phyloP scores from a whole-genome alignment of 2,888 invertebrate genomes.

The Pinctada fucata region DNA sequence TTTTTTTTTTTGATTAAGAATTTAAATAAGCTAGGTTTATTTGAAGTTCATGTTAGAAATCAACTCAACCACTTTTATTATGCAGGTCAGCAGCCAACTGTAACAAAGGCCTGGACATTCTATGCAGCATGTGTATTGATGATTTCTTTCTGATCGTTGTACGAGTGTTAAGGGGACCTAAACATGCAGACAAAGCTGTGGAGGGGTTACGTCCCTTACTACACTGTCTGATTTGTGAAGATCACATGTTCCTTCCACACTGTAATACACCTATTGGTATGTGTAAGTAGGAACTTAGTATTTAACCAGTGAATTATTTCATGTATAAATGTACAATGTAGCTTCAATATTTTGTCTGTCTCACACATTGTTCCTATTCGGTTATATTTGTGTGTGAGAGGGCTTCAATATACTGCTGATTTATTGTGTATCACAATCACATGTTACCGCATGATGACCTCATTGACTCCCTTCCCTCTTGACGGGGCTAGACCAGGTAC shows the following conservation, averaged over 20 bases:
- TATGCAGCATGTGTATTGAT: slow-evolving; percentile 62
- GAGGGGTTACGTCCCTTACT: slow-evolving; percentile 57
- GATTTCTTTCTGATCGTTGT: slow-evolving; percentile 68
- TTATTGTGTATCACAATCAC: too few relatives aligned
- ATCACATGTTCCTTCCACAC: slow-evolving; percentile 62
- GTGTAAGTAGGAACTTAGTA: slow-evolving; percentile 17
- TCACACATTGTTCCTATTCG: too few relatives aligned
- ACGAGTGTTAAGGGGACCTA: slow-evolving; percentile 59
- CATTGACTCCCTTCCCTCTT: too few relatives aligned
- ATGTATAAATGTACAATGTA: too few relatives aligned
- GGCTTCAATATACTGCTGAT: too few relatives aligned
- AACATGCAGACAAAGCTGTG: slow-evolving; percentile 56
- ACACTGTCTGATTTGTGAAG: slow-evolving; percentile 73
- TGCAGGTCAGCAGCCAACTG: slow-evolving; percentile 68
- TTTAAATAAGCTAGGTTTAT: too few relatives aligned
- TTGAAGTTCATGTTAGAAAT: too few relatives aligned
- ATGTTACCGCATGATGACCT: too few relatives aligned
- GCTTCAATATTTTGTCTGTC: too few relatives aligned
- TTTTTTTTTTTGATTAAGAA: too few relatives aligned
- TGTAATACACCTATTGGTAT: slow-evolving; percentile 62
- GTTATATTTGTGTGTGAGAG: too few relatives aligned
- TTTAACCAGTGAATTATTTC: background rate
- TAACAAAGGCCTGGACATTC: slow-evolving; percentile 70
- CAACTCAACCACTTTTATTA: background rate
- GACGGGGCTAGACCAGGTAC: too few relatives aligned